Base-by-base conservation (phyloP, 2,797 vertebrate genomes). In the Eulemur coronatus region DNA sequence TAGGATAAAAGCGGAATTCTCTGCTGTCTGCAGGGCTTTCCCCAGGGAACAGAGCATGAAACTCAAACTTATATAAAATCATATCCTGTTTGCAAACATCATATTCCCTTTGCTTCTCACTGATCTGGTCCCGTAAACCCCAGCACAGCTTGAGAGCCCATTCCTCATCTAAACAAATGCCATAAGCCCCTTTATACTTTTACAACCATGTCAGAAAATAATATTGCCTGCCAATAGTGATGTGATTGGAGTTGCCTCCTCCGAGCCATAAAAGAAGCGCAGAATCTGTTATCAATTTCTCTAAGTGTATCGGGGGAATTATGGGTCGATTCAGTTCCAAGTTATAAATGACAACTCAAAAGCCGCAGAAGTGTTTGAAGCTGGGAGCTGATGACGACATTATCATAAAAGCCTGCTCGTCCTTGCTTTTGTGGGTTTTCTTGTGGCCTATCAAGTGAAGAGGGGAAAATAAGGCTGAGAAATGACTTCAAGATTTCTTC, bases 281-380 rank as follows among this genome's bases (percentile, higher is more conserved):
- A 96, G 97, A 99, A 99, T 99, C 99, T 99, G 99, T 99, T 99
- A 99, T 99, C 99, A 99, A 99, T 99, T 99, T 99, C 98, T 98
- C 98, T 98, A 98, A 99, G 98, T 98, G 98, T 98, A 99, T 99
- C 99, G 97, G 97, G 98, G 98, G 98, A 99, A 99, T 99, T 98
- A 98, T 97, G 97, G 98, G 98, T 98, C 98, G 97, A 97, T 98
- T 98, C 98, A 98, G 98, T 97, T 99, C 99, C 99, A 99, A 99
- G 99, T 99, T 99, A 99, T 99, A 99, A 99, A 99, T 98, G 99
- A 99, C 99, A 99, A 99, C 98, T 99, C 99, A 99, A 99, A 99
- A 98, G 99, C 98, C 98, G 95, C 98, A 98, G 95, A 98, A 98
- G 97, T 97, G 98, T 99, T 99, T 99, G 99, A 99, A 99, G 99